Percentiles rank a stretch among this genome's conserved stretches.
phyloP scores from a whole-genome alignment of 2,113 vertebrate species.

The Misgurnus anguillicaudatus region DNA sequence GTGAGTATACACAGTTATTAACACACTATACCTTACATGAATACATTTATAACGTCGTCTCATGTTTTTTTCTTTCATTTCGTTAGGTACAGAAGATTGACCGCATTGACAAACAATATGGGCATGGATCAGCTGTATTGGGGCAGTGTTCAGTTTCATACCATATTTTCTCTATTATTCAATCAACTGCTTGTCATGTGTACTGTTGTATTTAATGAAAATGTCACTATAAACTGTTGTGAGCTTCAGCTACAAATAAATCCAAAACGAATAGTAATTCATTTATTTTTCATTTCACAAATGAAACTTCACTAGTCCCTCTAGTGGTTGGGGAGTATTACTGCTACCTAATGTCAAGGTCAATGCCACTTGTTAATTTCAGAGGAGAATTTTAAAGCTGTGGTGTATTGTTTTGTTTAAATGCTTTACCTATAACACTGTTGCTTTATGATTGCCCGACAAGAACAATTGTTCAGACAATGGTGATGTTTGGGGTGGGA shows the following conservation, averaged over 20 bases:
- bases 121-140: neutral
- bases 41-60: neutral
- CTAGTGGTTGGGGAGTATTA: constrained; percentile 55
- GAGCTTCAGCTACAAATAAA: constrained; percentile 50
- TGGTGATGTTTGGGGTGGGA: too few species aligned
- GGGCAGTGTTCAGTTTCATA: constrained; percentile 24
- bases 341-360: constrained; percentile 40
- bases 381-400: neutral
- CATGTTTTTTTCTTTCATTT: neutral
- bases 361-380: constrained; percentile 1
- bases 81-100: neutral
- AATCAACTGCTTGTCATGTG: constrained; percentile 59
- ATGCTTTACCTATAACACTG: too few species aligned
- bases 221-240: constrained; percentile 50
- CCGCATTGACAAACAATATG: neutral
- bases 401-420: neutral
- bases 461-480: too few species aligned
- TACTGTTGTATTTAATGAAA: constrained; percentile 72
- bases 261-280: constrained; percentile 25
- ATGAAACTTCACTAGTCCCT: constrained; percentile 22
- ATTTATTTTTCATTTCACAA: neutral
- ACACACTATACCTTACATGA: neutral
- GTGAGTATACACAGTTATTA: neutral
- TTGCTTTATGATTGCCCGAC: too few species aligned
- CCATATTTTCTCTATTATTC: constrained; percentile 34